phyloP scores from a whole-genome alignment of 2,797 vertebrate species.

The Scolopax rusticola region DNA sequence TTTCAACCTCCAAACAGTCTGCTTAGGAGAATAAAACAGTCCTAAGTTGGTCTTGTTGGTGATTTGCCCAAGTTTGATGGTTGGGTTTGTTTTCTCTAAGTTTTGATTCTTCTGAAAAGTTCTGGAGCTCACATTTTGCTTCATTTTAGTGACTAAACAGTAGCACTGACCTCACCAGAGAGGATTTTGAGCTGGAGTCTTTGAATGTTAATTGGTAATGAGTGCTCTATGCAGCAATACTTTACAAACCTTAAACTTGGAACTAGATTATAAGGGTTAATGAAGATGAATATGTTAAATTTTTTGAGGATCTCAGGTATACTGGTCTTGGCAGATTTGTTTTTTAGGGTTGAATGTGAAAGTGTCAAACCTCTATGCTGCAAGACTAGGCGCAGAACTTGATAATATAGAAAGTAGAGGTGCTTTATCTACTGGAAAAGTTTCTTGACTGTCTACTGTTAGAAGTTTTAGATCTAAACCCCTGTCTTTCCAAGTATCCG shows the following conservation, averaged over 20 bases:
- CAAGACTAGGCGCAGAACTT: background rate
- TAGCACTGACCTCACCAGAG: background rate
- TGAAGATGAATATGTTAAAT: rapidly evolving
- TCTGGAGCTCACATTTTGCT: background rate
- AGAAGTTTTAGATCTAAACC: background rate
- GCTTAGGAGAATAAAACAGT: background rate
- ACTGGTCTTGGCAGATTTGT: background rate
- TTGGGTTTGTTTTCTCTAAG: background rate
- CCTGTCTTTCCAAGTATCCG: background rate
- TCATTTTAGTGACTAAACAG: background rate
- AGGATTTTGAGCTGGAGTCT: background rate
- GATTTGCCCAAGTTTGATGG: background rate
- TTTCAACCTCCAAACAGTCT: background rate
- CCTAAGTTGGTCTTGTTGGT: background rate
- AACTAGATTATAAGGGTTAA: background rate
- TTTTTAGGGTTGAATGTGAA: background rate
- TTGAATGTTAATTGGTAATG: background rate
- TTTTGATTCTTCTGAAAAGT: background rate
- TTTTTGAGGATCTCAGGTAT: background rate
- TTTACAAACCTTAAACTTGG: background rate
- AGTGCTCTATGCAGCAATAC: background rate
- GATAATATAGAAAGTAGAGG: background rate
- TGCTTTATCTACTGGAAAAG: background rate
- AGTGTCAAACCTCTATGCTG: background rate
- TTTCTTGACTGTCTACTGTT: background rate